These are phyloP conservation scores for Biston stratarius DNA, from an alignment of 2,888 invertebrate species.

Conservation along the genomic window DNA sequence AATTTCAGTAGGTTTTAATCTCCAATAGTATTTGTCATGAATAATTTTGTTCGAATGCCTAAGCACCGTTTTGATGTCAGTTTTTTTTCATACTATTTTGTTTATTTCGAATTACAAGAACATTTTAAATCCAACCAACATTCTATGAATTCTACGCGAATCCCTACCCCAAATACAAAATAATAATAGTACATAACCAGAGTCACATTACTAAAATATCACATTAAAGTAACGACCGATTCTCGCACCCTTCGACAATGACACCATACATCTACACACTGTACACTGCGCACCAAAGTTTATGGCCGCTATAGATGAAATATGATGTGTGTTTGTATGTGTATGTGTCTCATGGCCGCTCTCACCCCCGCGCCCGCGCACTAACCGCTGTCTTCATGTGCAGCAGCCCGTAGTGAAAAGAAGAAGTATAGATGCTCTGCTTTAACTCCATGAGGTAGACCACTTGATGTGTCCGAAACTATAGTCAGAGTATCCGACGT, in stretches of 20 bases:
- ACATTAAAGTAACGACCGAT: constrained; percentile 59
- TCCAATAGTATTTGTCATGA: too few species aligned
- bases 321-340: background rate
- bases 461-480: too few species aligned
- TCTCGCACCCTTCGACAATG: constrained; percentile 59
- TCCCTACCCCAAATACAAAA: constrained; percentile 25
- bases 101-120: background rate
- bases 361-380: background rate
- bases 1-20: too few species aligned
- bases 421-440: too few species aligned
- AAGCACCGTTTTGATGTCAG: too few species aligned
- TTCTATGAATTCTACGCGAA: background rate
- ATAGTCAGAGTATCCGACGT: too few species aligned
- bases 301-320: background rate
- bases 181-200: constrained; percentile 45
- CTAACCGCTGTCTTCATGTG: background rate
- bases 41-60: too few species aligned
- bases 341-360: too few species aligned
- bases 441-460: too few species aligned
- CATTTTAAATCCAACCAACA: background rate
- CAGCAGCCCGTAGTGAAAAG: too few species aligned
- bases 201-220: constrained; percentile 67
- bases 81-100: background rate
- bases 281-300: background rate
- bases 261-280: constrained; percentile 16